phyloP scores from a whole-genome alignment of 2,888 invertebrate genomes.

The Nemotelus pantherinus region DNA sequence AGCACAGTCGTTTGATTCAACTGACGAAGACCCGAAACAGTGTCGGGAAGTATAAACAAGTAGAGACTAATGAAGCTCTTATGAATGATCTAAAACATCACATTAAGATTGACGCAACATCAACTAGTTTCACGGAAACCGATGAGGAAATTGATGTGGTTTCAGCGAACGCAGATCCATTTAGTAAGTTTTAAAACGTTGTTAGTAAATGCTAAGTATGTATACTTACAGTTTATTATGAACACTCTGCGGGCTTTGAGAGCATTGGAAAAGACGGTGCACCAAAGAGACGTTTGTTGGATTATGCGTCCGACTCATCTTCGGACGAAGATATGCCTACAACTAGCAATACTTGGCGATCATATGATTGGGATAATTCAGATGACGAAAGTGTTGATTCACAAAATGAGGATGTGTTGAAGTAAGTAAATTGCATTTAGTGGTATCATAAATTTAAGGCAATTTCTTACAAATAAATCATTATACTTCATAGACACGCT shows the following conservation, averaged over 20 bases:
- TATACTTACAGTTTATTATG: conserved; percentile 57
- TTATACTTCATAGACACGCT: conserved; percentile 74
- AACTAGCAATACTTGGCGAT: conserved; percentile 72
- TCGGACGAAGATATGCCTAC: conserved; percentile 73
- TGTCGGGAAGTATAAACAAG: conserved; percentile 70
- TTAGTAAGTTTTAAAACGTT: conserved; percentile 65
- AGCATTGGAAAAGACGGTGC: conserved; percentile 67
- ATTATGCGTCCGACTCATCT: conserved; percentile 77
- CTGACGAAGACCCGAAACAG: conserved; percentile 70
- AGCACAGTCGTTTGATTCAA: conserved; percentile 75
- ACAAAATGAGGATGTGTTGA: conserved; percentile 78
- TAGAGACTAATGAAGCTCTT: conserved; percentile 74
- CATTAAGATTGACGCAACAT: conserved; percentile 63
- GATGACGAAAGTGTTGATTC: conserved; percentile 83
- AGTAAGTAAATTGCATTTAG: conserved; percentile 65
- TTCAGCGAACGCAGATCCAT: conserved; percentile 69
- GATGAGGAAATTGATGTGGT: conserved; percentile 67
- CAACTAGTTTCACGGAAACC: conserved; percentile 57
- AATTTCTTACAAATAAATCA: neutral
- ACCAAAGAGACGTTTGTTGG: conserved; percentile 69
- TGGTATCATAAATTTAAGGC: neutral
- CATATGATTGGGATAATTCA: conserved; percentile 74
- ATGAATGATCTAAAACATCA: conserved; percentile 74
- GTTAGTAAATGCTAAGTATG: neutral
- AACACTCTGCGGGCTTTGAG: conserved; percentile 66